Base-by-base conservation (phyloP, 1,140 invertebrate species). In the Bombus confusus region DNA sequence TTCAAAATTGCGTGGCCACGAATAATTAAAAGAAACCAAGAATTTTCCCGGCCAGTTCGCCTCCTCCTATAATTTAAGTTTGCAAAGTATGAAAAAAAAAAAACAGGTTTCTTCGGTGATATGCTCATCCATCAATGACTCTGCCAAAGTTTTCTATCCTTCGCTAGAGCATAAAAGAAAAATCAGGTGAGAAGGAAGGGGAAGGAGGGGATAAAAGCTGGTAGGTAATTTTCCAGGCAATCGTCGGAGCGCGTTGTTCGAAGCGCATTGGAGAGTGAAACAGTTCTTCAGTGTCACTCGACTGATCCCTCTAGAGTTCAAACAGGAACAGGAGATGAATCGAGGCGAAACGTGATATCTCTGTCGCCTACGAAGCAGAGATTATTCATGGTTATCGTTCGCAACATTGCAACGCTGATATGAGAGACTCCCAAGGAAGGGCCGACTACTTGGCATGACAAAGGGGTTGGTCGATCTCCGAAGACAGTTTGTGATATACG, bases 241-340 rank as follows among this genome's bases (percentile, higher is more conserved):
- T 89, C 85, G 88, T 90, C 80, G 80, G 34, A 69, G 39, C 39
- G 34, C 72, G 76, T 86, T 77, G 79, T 80, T 64, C 77, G 88
- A 39, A 62, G 41, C 82, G 80, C 80, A 81, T 52, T 78, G 62
- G 81, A 90, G 85, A 90, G 86, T 87, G 88, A 90, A 89, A 88
- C 87, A 84, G 87, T 90, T 90, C 85, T 90, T 90, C 88, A 90
- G 81, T 90, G 88, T 87, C 88, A 90, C 73, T 76, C 68, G 64
- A 41, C 43, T 90, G 84, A 89, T 90, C 79, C 76, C 15, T 77
- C 62, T 69, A 68, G 69, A 90, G 85, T 87, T 89, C 78, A 84
- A 89, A 89, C 77, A 69, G 78, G 83, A 87, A 74, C 76, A 74
- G 66, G 39, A 88, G 84, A 88, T 69, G 72, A 41, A 89, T 89